Base-by-base conservation (phyloP, 2,888 invertebrate genomes). In the Drosophila demipolita region DNA sequence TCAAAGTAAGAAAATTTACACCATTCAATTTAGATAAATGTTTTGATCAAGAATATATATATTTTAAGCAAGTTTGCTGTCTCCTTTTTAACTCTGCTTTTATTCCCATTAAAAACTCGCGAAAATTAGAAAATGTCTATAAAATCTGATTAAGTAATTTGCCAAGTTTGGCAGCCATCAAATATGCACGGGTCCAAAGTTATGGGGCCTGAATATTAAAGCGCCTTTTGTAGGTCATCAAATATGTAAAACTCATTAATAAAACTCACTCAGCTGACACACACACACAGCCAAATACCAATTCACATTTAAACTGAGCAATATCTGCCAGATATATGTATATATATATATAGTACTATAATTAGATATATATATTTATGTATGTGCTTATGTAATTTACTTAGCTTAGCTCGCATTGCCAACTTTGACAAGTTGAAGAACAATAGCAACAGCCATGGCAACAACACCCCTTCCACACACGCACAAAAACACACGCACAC, bases 111-210 rank as follows among this genome's bases (percentile, higher is more conserved):
- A 58, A 45, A 75, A 40, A 48, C 50, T 40, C 38, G 69, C 60
- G 45, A 48, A 57, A 74, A 66, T 59, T 59, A 55, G n/a, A 32
- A 33, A 53, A 33, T 36, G 74, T 76, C 80, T 74, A 60, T 79
- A 66, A 80, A 75, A 85, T 80, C 86, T 80, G 88, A 83, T 88
- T 86, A 88, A 88, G 86, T 83, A 80, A 84, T 83, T 85, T 85
- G 70, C 63, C 83, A 84, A 87, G 86, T 82, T 79, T 52, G 57
- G 53, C 70, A 66, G 69, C 57, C 73, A 84, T 84, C 78, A 80
- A 88, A 76, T 86, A 84, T 84, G 88, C 86, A 88, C 80, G 49
- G 40, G 80, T 78, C 83, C 73, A 57, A 85, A 75, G 70, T 80
- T 73, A 64, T 54, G 68, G 75, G 29, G 64, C 59, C 67, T 85